Base-by-base conservation (phyloP, 2,888 invertebrate species). In the Drosophila falleni region DNA sequence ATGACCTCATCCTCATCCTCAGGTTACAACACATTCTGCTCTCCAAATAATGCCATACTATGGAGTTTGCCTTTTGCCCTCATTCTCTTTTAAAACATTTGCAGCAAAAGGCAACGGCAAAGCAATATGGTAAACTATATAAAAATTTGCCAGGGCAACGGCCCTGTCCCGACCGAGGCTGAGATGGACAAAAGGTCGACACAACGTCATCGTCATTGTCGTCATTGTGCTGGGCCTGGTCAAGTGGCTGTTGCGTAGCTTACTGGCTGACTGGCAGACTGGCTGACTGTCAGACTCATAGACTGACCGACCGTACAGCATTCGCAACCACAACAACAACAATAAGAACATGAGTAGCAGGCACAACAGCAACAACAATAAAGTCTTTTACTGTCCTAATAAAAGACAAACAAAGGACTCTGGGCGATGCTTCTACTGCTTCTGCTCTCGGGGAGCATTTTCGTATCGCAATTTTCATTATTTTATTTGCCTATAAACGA, bases 401-500 rank as follows among this genome's bases (percentile, higher is more conserved):
- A 92, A 92, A 91, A 90, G 88, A 75, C 89, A 83, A 91, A 91
- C 89, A 91, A 90, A 89, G 71, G 87, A 83, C 84, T 81, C 81
- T 60, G 69, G 78, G 74, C 67, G 61, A 65, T 64, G 69, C 69
- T 71, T 53, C 66, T 50, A 41, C 59, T 54, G 71, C 62, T 59
- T 19, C 31, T 42, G 16, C 47, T 55, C 51, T 31, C 58, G 31
- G 59, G 71, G 55, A 81, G 70, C 80, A 71, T 87, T 89, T 81
- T 88, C 82, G 86, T 87, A 89, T 87, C 81, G 90, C 87, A 87
- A 91, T 92, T 91, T 91, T 87, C 91, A 91, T 91, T 90, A 92
- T 91, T 92, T 92, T 92, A 91, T 92, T 92, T 89, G 87, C 86
- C 88, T 79, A 91, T 92, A 91, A 91, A 91, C 87, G 89, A 81